A percentile compares a stretch with the other conserved stretches of the same genome.
Conservation (phyloP, 2,797 vertebrate species). For the Sebastes vulpes region DNA sequence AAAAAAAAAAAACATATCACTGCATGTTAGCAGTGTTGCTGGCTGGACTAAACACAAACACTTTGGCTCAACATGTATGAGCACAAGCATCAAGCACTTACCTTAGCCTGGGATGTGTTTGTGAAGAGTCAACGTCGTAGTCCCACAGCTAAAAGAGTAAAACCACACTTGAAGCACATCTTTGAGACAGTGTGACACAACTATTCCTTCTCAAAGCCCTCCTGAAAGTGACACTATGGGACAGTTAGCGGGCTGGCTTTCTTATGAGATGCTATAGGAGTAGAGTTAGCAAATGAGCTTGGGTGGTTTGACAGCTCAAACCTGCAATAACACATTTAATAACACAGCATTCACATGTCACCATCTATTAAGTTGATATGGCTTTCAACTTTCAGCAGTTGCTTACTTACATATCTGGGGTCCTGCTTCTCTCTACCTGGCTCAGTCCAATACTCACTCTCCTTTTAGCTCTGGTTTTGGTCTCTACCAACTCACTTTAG, state of each 20-base stretch:
- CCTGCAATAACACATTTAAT: background rate
- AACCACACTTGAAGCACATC: background rate
- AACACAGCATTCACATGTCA: too few species aligned
- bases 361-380: background rate
- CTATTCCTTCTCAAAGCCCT: background rate
- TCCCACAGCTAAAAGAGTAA: background rate
- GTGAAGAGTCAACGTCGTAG: background rate
- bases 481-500: background rate
- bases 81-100: background rate
- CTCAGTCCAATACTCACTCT: background rate
- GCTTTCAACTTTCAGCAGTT: background rate
- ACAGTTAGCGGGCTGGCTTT: background rate
- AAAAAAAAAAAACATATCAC: too few species aligned
- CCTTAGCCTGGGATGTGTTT: background rate
- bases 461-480: background rate
- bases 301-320: background rate
- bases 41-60: background rate
- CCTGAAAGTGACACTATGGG: background rate
- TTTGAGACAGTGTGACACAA: background rate
- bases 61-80: background rate
- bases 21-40: background rate
- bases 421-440: background rate
- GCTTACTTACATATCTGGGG: background rate
- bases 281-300: background rate
- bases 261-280: background rate